Evolutionary conservation across 2,888 invertebrate genomes (phyloP), one percentile per base, ranked within the genome.

Genomic region (Tipula confusa): DNA sequence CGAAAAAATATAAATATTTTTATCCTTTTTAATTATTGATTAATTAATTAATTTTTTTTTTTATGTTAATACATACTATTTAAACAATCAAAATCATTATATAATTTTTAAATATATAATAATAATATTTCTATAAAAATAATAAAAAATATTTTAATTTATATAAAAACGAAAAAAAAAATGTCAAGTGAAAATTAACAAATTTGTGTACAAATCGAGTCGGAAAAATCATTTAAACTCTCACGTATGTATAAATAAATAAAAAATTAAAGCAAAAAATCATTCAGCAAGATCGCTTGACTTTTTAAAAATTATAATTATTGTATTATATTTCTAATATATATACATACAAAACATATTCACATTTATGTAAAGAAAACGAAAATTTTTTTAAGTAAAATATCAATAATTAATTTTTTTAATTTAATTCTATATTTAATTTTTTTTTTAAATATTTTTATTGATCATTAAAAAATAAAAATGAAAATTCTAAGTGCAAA

Each of bases 11-110:
- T 9, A 33, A 24, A 24, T 64, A 64, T 64, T 64, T 64, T 64
- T 64, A 64, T 64, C 24, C 64, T 64, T 64, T 64, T 64, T 64
- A 64, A 64, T 64, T 64, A 64, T 64, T 64, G 64, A 64, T 64
- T 64, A 64, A 64, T 64, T 64, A 64, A 64, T 64, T 64, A 43
- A n/a, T n/a, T n/a, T 64, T 24, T 18, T 64, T 64, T 64, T 24
- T 64, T 64, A 64, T 64, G 64, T 64, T 64, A 64, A 64, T 64
- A n/a, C 24, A 24, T 24, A 64, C 64, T 64, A 64, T 64, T 64
- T 64, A 64, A 24, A 64, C 9, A 29, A 29, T 29, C 80, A 80
- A 31, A 80, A 29, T 80, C 15, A 29, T 80, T 80, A 80, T 80
- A 43, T 64, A 64, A 64, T 64, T 64, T 24, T 64, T 64, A 43